A percentile compares a stretch with the other conserved stretches of the same genome.
These are phyloP conservation scores for Syrista parreyssii DNA, from an alignment of 2,888 invertebrate genomes.

Conservation along the genomic window DNA sequence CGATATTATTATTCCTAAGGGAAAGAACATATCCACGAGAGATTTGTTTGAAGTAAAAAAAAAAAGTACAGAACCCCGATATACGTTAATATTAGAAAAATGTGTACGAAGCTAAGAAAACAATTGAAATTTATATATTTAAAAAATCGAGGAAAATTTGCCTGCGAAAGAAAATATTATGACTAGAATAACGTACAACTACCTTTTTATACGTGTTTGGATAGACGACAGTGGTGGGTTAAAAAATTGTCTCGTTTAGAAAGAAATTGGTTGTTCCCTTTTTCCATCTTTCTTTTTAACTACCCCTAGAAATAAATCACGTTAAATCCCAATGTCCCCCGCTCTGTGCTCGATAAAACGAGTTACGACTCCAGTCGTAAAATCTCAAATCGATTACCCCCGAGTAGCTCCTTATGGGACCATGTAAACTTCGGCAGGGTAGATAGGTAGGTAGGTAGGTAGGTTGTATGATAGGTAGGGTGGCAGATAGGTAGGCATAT, in stretches of 20 bases:
- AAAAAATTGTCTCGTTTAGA: background rate
- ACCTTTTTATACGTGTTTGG: background rate
- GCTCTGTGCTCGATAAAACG: constrained; percentile 13
- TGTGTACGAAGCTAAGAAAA: background rate
- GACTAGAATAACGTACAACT: background rate
- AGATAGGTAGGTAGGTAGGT: background rate
- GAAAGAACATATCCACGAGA: no score
- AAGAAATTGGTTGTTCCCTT: background rate
- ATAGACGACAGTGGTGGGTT: background rate
- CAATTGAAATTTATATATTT: no score
- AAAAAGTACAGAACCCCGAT: no score
- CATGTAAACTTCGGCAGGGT: background rate
- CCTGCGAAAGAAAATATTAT: background rate
- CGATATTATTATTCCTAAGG: no score
- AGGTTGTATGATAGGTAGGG: background rate
- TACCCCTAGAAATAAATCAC: constrained; percentile 12
- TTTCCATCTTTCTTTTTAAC: constrained; percentile 1
- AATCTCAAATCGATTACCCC: constrained; percentile 18
- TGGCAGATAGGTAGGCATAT: constrained; percentile 9
- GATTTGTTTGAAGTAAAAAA: no score
- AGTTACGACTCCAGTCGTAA: constrained; percentile 20
- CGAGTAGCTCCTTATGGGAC: background rate
- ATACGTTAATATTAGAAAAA: background rate
- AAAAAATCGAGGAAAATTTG: background rate
- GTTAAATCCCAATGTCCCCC: constrained; percentile 11